phyloP scores from a whole-genome alignment of 23 tunicate species.

The Trididemnum clinides region DNA sequence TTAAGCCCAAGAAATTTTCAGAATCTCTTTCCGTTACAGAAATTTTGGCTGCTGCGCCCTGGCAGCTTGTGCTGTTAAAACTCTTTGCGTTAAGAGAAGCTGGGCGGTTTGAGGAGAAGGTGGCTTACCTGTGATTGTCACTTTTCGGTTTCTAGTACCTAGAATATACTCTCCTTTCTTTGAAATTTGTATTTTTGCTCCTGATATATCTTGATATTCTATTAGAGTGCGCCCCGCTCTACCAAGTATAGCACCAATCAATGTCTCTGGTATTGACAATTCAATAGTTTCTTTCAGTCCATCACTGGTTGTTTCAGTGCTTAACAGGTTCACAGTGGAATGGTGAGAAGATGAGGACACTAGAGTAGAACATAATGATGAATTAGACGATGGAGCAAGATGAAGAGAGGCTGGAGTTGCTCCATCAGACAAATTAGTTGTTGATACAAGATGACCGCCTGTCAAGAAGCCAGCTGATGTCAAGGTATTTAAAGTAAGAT shows the following conservation, averaged over 20 bases:
- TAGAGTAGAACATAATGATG: constrained; percentile 41
- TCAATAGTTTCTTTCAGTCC: constrained; percentile 82
- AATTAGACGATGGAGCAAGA: constrained; percentile 1
- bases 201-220: constrained; percentile 87
- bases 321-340: constrained; percentile 42
- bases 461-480: constrained; percentile 70
- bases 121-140: constrained; percentile 84
- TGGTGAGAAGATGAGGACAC: constrained; percentile 35
- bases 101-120: constrained; percentile 85
- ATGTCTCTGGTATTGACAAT: constrained; percentile 79
- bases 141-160: constrained; percentile 87
- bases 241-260: constrained; percentile 88
- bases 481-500: constrained; percentile 52
- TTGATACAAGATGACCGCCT: constrained; percentile 38
- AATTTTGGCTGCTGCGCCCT: constrained; percentile 83
- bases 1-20: too few species aligned
- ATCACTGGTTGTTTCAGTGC: constrained; percentile 73
- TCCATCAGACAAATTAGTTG: neutral
- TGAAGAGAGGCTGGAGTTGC: neutral
- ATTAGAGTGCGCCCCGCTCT: constrained; percentile 85
- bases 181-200: constrained; percentile 86
- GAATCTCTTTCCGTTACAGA: too few species aligned
- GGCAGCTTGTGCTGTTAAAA: constrained; percentile 69
- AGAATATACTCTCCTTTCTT: constrained; percentile 90
- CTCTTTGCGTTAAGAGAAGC: constrained; percentile 63